Conservation (phyloP, 2,113 vertebrate genomes). For the Dissostichus mawsoni region DNA sequence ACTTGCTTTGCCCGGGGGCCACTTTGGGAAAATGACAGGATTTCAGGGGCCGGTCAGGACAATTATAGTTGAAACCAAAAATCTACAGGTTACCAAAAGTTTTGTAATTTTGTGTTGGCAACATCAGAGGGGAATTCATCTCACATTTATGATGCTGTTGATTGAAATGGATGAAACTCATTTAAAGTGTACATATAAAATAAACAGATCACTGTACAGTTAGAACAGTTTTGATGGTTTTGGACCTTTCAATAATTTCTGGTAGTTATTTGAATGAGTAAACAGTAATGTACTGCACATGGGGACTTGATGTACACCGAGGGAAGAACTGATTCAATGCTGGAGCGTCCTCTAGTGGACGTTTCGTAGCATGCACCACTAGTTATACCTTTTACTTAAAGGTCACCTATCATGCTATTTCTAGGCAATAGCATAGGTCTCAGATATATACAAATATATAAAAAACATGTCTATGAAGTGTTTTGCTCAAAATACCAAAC, state of each 20-base stretch:
- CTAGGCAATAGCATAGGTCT: no score
- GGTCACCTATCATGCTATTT: no score
- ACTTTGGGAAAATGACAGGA: no score
- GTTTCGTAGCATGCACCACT: neutral
- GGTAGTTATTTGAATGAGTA: no score
- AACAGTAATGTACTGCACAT: no score
- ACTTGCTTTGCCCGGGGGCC: no score
- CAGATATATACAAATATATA: no score
- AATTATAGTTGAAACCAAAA: no score
- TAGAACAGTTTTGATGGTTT: neutral
- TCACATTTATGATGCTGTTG: neutral
- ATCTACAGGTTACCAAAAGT: neutral
- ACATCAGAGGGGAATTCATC: neutral
- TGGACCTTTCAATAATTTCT: no score
- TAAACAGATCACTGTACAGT: neutral
- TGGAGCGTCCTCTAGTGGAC: constrained; percentile 20
- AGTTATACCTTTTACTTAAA: neutral
- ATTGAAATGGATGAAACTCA: neutral
- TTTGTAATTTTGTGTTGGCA: neutral
- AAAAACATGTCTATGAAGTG: no score
- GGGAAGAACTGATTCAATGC: neutral
- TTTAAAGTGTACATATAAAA: neutral
- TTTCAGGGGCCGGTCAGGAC: no score
- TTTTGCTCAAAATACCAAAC: no score
- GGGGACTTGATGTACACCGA: neutral